Conservation (phyloP, 2,797 vertebrate genomes). For the Sebastes vulpes region DNA sequence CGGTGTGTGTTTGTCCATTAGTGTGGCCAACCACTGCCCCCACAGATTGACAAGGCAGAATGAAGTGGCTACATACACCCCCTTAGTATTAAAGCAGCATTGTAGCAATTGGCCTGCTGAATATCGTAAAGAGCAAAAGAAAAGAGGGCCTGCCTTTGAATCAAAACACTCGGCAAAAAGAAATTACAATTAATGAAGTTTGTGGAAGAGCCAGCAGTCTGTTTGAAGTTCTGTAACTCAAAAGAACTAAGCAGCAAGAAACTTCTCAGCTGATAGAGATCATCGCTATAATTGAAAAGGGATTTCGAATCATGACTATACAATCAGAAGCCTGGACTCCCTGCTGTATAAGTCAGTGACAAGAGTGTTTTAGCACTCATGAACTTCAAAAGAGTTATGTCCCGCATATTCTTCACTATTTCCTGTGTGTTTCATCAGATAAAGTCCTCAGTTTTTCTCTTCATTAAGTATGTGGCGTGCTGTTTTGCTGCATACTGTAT, state of each 20-base stretch:
- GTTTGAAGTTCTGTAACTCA: slow-evolving; percentile 46
- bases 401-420: slow-evolving; percentile 36
- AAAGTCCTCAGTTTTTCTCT: slow-evolving; percentile 50
- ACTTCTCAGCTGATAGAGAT: slow-evolving; percentile 38
- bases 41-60: slow-evolving; percentile 14
- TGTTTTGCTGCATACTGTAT: slow-evolving; percentile 31
- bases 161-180: slow-evolving; percentile 30
- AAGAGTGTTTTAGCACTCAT: slow-evolving; percentile 31
- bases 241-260: slow-evolving; percentile 23
- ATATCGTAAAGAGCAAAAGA: slow-evolving; percentile 10
- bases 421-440: slow-evolving; percentile 75
- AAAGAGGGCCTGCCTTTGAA: slow-evolving; percentile 4
- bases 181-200: slow-evolving; percentile 34
- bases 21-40: slow-evolving; percentile 11
- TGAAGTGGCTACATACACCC: slow-evolving; percentile 20
- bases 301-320: slow-evolving; percentile 53
- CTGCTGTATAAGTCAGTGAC: slow-evolving; percentile 30
- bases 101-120: slow-evolving; percentile 11
- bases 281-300: slow-evolving; percentile 30
- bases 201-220: slow-evolving; percentile 17
- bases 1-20: slow-evolving; percentile 22
- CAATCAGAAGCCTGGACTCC: slow-evolving; percentile 26
- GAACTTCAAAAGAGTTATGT: slow-evolving; percentile 50
- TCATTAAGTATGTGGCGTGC: slow-evolving; percentile 30
- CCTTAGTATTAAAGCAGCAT: slow-evolving; percentile 23